A percentile compares a stretch with the other conserved stretches of the same genome.
phyloP scores from a whole-genome alignment of 2,113 vertebrate genomes.

The Monopterus albus region DNA sequence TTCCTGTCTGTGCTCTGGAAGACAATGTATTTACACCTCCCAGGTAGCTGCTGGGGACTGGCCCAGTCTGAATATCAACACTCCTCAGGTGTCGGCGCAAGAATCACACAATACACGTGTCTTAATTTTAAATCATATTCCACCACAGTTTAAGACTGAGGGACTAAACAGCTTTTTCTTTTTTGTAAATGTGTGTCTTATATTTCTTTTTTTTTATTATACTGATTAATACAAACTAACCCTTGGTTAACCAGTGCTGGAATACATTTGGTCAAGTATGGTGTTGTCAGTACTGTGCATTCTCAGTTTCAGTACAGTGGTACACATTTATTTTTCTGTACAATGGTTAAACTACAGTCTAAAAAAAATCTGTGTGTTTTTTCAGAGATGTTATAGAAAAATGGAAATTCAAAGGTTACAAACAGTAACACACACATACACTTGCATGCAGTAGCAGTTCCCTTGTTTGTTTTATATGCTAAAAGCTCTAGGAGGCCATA shows the following conservation, averaged over 20 bases:
- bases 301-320: too few relatives aligned
- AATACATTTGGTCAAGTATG: too few relatives aligned
- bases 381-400: conserved; percentile 14
- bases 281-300: too few relatives aligned
- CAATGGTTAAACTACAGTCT: neutral
- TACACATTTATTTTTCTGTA: too few relatives aligned
- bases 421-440: conserved; percentile 28
- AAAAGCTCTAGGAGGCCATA: conserved; percentile 91
- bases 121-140: conserved; percentile 15
- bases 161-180: neutral
- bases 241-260: neutral
- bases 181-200: neutral
- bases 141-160: neutral
- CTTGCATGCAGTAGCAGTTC: conserved; percentile 88
- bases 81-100: conserved; percentile 79
- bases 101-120: conserved; percentile 59
- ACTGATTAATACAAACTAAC: neutral
- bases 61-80: conserved; percentile 91
- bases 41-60: conserved; percentile 88
- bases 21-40: conserved; percentile 97
- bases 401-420: conserved; percentile 29
- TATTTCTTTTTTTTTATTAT: neutral
- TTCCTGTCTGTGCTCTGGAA: conserved; percentile 98
- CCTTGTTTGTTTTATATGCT: conserved; percentile 88
- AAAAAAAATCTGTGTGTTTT: neutral